Base-by-base conservation (phyloP, 2,113 vertebrate genomes). In the Elephas maximus region DNA sequence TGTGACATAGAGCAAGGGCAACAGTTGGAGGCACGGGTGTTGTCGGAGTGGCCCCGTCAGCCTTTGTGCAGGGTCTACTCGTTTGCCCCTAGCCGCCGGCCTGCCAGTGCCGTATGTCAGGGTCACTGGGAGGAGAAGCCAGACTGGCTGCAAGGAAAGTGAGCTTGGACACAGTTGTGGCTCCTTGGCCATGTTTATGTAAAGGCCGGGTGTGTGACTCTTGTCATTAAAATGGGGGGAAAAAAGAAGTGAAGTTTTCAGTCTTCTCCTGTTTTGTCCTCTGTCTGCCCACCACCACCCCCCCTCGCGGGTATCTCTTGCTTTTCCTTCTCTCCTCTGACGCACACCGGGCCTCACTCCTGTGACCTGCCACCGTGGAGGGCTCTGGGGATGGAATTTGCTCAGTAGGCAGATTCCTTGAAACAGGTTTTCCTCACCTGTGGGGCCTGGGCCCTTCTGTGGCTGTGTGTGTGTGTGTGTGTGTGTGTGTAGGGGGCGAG, bases 351-450 rank as follows among this genome's bases (percentile, higher is more conserved):
- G 92, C 92, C 63, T 74, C 73, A 89, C 95, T 96, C 93, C 84
- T 44, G 92, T 23, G 48, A 87, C 76, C 74, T 83, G 45, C 48
- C 24, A 90, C 92, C n/a, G 71, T 60, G 60, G 86, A 95, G 88
- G 94, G 93, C 96, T 96, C 96, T 96, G 37, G 93, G 44, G 98
- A 96, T 85, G 69, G 99, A 98, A 98, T 99, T 98, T 92, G 98
- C 98, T 99, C 98, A 96, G 96, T 80, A 96, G 88, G 96, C 94
- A 98, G 98, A 97, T 98, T 98, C 84, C 95, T 96, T n/a, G 95
- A 87, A 96, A 96, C 97, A 97, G 97, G 96, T 98, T 97, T 97
- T 94, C 95, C 93, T 92, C 87, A 97, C 96, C 97, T 97, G 80
- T 96, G 92, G 92, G 93, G 92, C 87, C 92, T 57, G 28, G 63